Base-by-base conservation (phyloP, 2,113 vertebrate species). In the Tupaia tana region DNA sequence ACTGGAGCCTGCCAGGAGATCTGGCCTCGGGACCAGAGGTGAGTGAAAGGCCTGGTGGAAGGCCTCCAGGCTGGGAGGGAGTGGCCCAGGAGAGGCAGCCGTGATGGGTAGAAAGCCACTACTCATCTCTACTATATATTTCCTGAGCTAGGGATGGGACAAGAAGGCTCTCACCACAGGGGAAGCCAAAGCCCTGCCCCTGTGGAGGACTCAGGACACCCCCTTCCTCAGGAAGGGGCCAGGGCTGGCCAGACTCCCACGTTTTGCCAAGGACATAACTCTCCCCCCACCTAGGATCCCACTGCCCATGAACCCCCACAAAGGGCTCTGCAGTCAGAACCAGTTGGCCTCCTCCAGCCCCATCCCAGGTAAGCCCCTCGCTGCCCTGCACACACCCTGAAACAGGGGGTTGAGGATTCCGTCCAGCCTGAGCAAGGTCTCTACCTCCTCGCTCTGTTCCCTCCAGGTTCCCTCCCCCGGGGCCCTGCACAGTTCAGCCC, bases 1-100 rank as follows among this genome's bases (percentile, higher is more conserved):
- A 89, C 86, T 86, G 94, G 84, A 91, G 85, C 96, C 94, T 97
- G 96, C 96, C 95, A 92, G 80, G 83, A 96, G 59, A 81, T 96
- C 84, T 94, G 95, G 95, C 75, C 93, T 79, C 69, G 3, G 71
- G 22, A 97, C 31, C 86, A 97, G 90, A 97, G 96, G 96, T 86
- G 92, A 98, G 97, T 93, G 58, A 74, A 58, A 52, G 91, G 79
- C 56, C 9, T 67, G 73, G 67, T 52, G 67, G 29, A 89, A 52
- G 34, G 52, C 58, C 31, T 87, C 79, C 13, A 84, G 75, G 52
- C 10, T 16, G 96, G 81, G 91, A 94, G 90, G 94, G 91, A 84
- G 34, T 63, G 67, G 78, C 63, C 18, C 70, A 79, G 58, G 74
- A 71, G 25, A 79, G 75, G 89, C 87, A 75, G 24, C 34, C 9